Evolutionary conservation across 2,113 vertebrate genomes (phyloP).

Genomic region (Zapus hudsonius): DNA sequence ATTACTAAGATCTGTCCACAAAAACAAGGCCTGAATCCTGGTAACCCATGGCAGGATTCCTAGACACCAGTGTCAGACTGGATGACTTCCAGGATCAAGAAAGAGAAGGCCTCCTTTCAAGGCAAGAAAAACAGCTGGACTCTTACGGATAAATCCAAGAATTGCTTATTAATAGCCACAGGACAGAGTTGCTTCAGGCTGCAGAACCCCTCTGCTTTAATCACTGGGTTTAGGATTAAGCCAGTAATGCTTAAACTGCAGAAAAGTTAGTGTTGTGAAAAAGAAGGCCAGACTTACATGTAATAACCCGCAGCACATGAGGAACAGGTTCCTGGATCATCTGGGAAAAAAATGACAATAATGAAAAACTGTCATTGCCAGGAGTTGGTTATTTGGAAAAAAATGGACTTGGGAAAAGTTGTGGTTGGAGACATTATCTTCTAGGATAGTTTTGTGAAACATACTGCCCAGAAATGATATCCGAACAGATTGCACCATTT

Average conservation of each 20-base stretch:
- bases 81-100: constrained; percentile 67
- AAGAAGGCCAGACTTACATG: constrained; percentile 89
- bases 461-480: constrained; percentile 44
- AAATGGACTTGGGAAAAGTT: constrained; percentile 41
- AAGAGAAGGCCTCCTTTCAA: constrained; percentile 65
- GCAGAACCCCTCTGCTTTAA: constrained; percentile 49
- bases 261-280: constrained; percentile 24
- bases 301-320: constrained; percentile 91
- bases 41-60: constrained; percentile 67
- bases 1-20: constrained; percentile 41
- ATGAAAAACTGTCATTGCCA: constrained; percentile 41
- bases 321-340: constrained; percentile 91
- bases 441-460: constrained; percentile 14
- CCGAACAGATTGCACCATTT: constrained; percentile 56
- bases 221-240: constrained; percentile 58
- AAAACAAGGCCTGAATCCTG: constrained; percentile 54
- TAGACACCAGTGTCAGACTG: constrained; percentile 71
- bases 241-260: constrained; percentile 63
- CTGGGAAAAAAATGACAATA: constrained; percentile 84
- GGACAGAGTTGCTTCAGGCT: constrained; percentile 54
- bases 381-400: constrained; percentile 56
- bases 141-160: constrained; percentile 57
- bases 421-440: constrained; percentile 34
- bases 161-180: constrained; percentile 65
- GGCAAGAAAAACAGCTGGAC: constrained; percentile 70